Conservation (phyloP, 2,797 vertebrate species). For the Microctenopoma steveboyesi region DNA sequence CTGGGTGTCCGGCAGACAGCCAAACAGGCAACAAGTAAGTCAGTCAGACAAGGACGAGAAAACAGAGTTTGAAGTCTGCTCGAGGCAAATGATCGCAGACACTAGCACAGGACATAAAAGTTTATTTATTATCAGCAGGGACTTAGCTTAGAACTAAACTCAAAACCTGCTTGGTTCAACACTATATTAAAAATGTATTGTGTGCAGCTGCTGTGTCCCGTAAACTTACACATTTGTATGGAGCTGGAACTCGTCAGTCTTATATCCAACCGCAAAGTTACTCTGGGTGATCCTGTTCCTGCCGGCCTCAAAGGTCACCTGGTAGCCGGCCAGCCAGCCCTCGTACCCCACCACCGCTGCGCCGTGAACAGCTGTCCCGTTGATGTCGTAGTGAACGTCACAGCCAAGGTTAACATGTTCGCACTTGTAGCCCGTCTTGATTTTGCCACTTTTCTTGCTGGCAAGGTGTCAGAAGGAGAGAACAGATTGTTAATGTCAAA, state of each 20-base stretch:
- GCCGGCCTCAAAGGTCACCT: constrained; percentile 94
- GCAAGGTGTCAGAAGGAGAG: neutral
- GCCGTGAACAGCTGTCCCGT: constrained; percentile 91
- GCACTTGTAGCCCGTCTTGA: constrained; percentile 92
- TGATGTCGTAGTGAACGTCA: constrained; percentile 95
- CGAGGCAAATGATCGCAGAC: neutral
- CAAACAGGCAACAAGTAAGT: constrained; percentile 28
- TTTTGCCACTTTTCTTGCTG: constrained; percentile 96
- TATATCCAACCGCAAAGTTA: constrained; percentile 97
- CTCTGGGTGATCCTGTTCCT: constrained; percentile 96
- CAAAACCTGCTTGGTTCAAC: neutral
- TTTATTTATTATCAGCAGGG: neutral
- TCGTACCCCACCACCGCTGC: constrained; percentile 92
- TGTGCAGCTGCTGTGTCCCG: constrained; percentile 70
- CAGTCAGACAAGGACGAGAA: constrained; percentile 23
- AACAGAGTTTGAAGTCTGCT: constrained; percentile 8
- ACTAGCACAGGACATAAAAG: neutral
- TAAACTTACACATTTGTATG: constrained; percentile 94
- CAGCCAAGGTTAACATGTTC: constrained; percentile 96
- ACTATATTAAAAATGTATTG: neutral
- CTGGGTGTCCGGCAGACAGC: constrained; percentile 22
- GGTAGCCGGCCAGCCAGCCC: constrained; percentile 97
- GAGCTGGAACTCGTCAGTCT: constrained; percentile 97
- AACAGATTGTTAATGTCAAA: constrained; percentile 1
- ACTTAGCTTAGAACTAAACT: neutral